Conservation (phyloP, 2,113 vertebrate genomes). For the Gorsachius goisagi region DNA sequence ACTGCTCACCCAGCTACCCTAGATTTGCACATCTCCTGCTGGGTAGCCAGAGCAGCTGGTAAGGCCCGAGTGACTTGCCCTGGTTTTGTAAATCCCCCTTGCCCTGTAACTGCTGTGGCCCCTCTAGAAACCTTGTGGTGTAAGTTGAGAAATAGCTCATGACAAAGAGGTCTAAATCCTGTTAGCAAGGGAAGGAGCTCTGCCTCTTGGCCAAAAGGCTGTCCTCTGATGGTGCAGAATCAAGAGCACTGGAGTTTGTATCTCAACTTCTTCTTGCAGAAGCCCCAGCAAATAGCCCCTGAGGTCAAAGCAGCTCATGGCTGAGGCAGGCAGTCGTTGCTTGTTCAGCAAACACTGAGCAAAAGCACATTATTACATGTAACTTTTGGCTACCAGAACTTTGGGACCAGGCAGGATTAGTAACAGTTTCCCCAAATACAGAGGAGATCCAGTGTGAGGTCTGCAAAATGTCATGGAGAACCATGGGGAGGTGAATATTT, state of each 20-base stretch:
- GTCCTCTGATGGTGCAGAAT: background rate
- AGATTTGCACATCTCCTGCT: background rate
- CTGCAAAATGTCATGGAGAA: background rate
- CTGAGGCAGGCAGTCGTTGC: background rate
- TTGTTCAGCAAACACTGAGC: background rate
- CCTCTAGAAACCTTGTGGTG: background rate
- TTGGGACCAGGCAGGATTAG: background rate
- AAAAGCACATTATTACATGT: background rate
- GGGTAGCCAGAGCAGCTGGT: background rate
- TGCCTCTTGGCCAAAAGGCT: background rate
- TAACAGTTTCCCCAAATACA: background rate
- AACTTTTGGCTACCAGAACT: background rate
- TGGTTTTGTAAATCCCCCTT: background rate
- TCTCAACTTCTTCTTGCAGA: background rate
- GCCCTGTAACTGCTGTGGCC: background rate
- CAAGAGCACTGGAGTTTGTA: background rate
- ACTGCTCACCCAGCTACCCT: background rate
- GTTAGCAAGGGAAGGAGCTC: background rate
- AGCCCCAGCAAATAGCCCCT: background rate
- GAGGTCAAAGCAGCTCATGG: background rate
- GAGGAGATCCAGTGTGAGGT: background rate
- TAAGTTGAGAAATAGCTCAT: background rate
- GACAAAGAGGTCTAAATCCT: background rate
- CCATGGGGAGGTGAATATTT: background rate
- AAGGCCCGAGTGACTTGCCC: background rate